phyloP scores from a whole-genome alignment of 2,888 invertebrate species.

The Drosophila kuntzei region DNA sequence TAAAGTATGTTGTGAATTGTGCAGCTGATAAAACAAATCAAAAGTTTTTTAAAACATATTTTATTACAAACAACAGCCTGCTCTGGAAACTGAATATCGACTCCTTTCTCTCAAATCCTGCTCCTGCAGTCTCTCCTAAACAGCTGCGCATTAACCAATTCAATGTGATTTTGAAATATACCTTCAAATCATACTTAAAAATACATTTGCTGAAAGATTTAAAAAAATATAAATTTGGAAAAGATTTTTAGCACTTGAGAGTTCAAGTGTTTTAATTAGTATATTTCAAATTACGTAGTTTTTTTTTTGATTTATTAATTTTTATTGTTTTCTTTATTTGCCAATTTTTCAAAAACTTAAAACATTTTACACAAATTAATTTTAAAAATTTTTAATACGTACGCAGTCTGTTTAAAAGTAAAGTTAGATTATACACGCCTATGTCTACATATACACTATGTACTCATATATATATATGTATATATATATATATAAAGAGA shows the following conservation, averaged over 20 bases:
- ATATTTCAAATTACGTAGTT: slow-evolving; percentile 49
- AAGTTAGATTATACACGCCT: slow-evolving; percentile 79
- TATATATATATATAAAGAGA: slow-evolving; percentile 49
- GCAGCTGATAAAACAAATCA: slow-evolving; percentile 19
- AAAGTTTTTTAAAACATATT: slow-evolving; percentile 6
- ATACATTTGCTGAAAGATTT: slow-evolving; percentile 55
- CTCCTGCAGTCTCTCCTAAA: slow-evolving; percentile 46
- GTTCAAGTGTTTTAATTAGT: slow-evolving; percentile 19
- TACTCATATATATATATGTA: slow-evolving; percentile 64
- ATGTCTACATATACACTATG: slow-evolving; percentile 72
- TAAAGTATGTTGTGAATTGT: slow-evolving; percentile 17
- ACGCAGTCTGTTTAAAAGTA: slow-evolving; percentile 80
- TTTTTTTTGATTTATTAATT: slow-evolving; percentile 78
- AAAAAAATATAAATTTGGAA: slow-evolving; percentile 60
- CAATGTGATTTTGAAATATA: slow-evolving; percentile 56
- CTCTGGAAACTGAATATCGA: slow-evolving; percentile 18
- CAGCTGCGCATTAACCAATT: slow-evolving; percentile 61
- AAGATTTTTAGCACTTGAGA: slow-evolving; percentile 26
- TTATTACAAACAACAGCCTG: slow-evolving; percentile 4
- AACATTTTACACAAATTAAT: slow-evolving; percentile 80
- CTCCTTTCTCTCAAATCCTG: neutral
- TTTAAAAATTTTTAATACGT: slow-evolving; percentile 79
- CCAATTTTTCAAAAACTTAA: slow-evolving; percentile 80
- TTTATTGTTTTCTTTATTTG: slow-evolving; percentile 80
- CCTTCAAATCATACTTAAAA: slow-evolving; percentile 18